Evolutionary conservation across 2,797 vertebrate species (phyloP), one percentile per base, ranked within the genome.

Genomic region (Lithobates pipiens): DNA sequence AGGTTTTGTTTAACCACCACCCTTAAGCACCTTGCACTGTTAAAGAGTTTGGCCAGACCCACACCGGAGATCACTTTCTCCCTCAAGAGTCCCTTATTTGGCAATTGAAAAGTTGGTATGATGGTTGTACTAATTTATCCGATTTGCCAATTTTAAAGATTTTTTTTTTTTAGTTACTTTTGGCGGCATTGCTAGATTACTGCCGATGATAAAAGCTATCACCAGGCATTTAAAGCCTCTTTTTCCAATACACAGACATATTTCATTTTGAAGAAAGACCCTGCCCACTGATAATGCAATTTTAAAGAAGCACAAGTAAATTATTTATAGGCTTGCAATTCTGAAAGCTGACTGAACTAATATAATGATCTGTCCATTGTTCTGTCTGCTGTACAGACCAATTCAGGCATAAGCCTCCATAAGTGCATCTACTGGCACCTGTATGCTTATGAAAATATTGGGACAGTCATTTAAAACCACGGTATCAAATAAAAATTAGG

Each of bases 251-350:
- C 32, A 74, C 42, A 21, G 32, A 67, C 61, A 80, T 61, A 67
- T 76, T 70, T 76, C 42, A 34, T 50, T 36, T 21, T 67, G 7
- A 7, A 67, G 50, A 79, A 68, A 68, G 36, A 8, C 27, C 44
- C 65, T 69, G 57, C 42, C 27, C 32, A 83, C 23, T 25, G 70
- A 69, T 68, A 81, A 85, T 76, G 72, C 63, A 76, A 81, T 80
- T 85, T 81, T 80, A 80, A 76, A 85, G 77, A 74, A 69, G 36
- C 42, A 16, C 70, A 32, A 39, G 61, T 85, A 80, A 85, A 85
- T 85, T 39, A 85, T 85, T 85, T 42, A 80, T 68, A 34, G n/a
- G 42, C 32, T 27, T 67, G 36, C 69, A 50, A 42, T 79, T 68
- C 76, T 78, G 57, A 85, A 63, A 77, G 70, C 65, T 67, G 39